A percentile compares a stretch with the other conserved stretches of the same genome.
Evolutionary conservation across 2,797 vertebrate genomes (phyloP).

Genomic region (Fringilla coelebs): DNA sequence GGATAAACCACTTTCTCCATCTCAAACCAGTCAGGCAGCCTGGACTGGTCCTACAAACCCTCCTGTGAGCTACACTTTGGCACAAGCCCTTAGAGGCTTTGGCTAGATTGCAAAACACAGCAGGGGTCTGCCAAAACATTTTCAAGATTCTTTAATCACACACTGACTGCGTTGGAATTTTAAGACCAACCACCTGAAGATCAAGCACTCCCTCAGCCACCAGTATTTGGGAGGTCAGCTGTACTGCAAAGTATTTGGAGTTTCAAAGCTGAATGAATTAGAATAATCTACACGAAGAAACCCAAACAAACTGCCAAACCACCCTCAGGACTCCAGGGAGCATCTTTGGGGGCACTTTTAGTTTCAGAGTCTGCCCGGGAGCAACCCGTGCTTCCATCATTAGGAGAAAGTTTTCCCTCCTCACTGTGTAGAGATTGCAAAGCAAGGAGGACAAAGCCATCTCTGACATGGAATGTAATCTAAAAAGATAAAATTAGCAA

Average conservation of each 20-base stretch:
- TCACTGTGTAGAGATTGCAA: fast-evolving
- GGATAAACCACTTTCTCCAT: not conserved
- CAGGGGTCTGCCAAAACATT: not conserved
- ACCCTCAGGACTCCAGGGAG: not conserved
- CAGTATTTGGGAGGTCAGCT: not conserved
- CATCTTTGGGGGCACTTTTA: not conserved
- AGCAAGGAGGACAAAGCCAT: not conserved
- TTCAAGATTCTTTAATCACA: not conserved
- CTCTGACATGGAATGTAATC: not conserved
- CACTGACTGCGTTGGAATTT: not conserved
- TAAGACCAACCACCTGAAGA: not conserved
- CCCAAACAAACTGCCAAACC: not conserved
- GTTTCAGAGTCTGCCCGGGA: not conserved
- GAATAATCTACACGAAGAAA: not conserved
- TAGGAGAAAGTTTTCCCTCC: not conserved
- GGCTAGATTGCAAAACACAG: not conserved
- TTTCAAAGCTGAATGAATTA: not conserved
- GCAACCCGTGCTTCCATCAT: not conserved
- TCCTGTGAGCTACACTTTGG: not conserved
- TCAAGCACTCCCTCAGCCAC: not conserved
- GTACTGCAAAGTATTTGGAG: not conserved
- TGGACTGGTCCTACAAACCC: not conserved
- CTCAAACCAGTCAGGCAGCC: not conserved
- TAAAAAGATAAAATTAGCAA: not conserved
- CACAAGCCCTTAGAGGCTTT: not conserved